A percentile compares a stretch with the other conserved stretches of the same genome.
These are phyloP conservation scores for Argyresthia goedartella DNA, from an alignment of 2,888 invertebrate genomes.

Conservation along the genomic window DNA sequence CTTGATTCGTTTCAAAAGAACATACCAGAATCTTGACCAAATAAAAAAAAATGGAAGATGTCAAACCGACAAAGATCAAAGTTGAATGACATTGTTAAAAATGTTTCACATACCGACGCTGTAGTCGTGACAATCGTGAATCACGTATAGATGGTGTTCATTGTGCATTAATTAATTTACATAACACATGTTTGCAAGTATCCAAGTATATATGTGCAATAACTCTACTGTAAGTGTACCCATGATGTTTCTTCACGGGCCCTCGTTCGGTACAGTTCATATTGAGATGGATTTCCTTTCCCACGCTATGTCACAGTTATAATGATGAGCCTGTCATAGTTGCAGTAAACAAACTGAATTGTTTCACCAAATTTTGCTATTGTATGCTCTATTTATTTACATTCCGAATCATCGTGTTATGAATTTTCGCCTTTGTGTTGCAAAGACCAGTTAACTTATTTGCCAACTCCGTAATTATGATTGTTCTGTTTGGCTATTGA, in stretches of 20 bases:
- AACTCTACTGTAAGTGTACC: too few species aligned
- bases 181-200: too few species aligned
- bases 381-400: conserved; percentile 57
- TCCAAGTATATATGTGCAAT: too few species aligned
- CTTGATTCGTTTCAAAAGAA: conserved; percentile 32
- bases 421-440: conserved; percentile 15
- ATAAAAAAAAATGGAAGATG: conserved; percentile 50
- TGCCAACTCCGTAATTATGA: conserved; percentile 1
- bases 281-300: conserved; percentile 36
- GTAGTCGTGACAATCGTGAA: conserved; percentile 51
- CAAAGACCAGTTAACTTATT: background rate
- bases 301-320: conserved; percentile 54
- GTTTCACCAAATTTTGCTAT: conserved; percentile 66
- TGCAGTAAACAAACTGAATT: conserved; percentile 63
- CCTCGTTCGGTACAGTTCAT: too few species aligned
- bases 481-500: background rate
- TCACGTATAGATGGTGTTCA: conserved; percentile 19
- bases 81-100: conserved; percentile 57
- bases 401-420: conserved; percentile 41
- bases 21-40: conserved; percentile 28
- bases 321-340: conserved; percentile 54
- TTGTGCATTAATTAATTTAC: too few species aligned
- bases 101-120: conserved; percentile 37
- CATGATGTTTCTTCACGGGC: too few species aligned
- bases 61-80: conserved; percentile 60